These are phyloP conservation scores for Yponomeuta sedellus DNA, from an alignment of 2,888 invertebrate species.

Conservation along the genomic window DNA sequence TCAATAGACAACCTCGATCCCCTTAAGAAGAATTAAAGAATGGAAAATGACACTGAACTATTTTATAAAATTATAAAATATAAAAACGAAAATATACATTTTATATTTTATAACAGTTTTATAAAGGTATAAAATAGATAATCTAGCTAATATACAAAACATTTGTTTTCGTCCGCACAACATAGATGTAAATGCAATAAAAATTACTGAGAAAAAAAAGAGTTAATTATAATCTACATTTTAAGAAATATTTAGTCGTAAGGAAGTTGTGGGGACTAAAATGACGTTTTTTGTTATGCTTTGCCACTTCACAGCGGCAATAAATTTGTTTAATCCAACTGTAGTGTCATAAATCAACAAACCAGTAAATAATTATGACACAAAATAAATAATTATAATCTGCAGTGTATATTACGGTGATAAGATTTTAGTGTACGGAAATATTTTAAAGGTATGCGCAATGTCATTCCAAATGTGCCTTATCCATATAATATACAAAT, in stretches of 20 bases:
- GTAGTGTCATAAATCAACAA: constrained; percentile 8
- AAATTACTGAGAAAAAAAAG: constrained; percentile 29
- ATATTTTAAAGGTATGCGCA: constrained; percentile 41
- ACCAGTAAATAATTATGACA: constrained; percentile 38
- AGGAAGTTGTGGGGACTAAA: constrained; percentile 49
- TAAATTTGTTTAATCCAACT: constrained; percentile 18
- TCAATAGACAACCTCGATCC: constrained; percentile 96
- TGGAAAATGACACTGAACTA: constrained; percentile 12
- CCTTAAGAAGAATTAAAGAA: constrained; percentile 82
- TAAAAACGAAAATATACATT: not conserved
- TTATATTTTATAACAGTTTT: constrained; percentile 20
- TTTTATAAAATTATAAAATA: constrained; percentile 14
- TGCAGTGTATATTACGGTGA: constrained; percentile 36
- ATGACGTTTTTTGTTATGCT: constrained; percentile 40
- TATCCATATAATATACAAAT: constrained; percentile 29
- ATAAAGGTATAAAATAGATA: constrained; percentile 31
- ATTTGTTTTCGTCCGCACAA: constrained; percentile 50
- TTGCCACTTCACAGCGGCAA: constrained; percentile 65
- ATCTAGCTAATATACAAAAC: constrained; percentile 25
- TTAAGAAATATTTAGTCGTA: constrained; percentile 26
- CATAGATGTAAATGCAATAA: constrained; percentile 45
- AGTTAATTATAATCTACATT: constrained; percentile 34
- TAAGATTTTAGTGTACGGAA: constrained; percentile 22
- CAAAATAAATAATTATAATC: constrained; percentile 19
- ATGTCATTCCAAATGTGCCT: constrained; percentile 69